These are phyloP conservation scores for Coelopa frigida DNA, from an alignment of 1,140 invertebrate genomes.

Conservation along the genomic window DNA sequence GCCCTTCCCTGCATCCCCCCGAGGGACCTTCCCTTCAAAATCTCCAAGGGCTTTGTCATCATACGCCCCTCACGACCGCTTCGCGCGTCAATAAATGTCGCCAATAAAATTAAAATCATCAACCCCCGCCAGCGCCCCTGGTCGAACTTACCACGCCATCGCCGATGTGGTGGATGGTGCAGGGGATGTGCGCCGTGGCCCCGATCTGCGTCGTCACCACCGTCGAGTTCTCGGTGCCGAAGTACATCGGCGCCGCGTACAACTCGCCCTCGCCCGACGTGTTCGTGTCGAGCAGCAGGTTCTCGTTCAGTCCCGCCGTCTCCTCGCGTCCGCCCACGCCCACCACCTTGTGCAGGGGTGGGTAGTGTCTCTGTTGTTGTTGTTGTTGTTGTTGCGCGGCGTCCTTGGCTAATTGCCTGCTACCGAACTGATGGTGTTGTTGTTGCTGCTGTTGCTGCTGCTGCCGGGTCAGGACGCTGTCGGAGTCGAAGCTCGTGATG, in stretches of 20 bases:
- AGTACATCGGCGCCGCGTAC: slow-evolving; percentile 53
- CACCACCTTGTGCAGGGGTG: slow-evolving; percentile 27
- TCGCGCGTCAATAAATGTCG: too few relatives aligned
- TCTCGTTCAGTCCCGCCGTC: slow-evolving; percentile 16
- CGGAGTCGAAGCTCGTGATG: slow-evolving; percentile 39
- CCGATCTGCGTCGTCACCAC: slow-evolving; percentile 72
- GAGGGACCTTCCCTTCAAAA: too few relatives aligned
- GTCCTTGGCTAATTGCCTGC: slow-evolving; percentile 34
- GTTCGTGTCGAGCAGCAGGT: slow-evolving; percentile 1
- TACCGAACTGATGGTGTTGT: slow-evolving; percentile 23
- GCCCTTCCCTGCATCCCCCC: too few relatives aligned
- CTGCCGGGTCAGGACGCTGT: slow-evolving; percentile 33
- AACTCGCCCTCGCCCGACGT: slow-evolving; percentile 24
- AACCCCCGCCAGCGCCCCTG: too few relatives aligned
- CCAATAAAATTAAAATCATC: too few relatives aligned
- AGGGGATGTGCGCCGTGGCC: slow-evolving; percentile 71
- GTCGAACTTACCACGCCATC: slow-evolving; percentile 70
- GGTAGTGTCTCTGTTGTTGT: too few relatives aligned
- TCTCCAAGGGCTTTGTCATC: too few relatives aligned
- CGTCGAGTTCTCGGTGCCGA: slow-evolving; percentile 75
- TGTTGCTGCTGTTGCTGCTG: slow-evolving; percentile 15
- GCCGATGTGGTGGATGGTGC: slow-evolving; percentile 73
- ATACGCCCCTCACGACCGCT: too few relatives aligned
- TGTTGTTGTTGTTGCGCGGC: slow-evolving; percentile 29
- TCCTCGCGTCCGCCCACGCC: slow-evolving; percentile 17